Percentiles rank a stretch among this genome's conserved stretches.
Evolutionary conservation across 1,140 invertebrate species (phyloP).

Genomic region (Ceratina calcarata): DNA sequence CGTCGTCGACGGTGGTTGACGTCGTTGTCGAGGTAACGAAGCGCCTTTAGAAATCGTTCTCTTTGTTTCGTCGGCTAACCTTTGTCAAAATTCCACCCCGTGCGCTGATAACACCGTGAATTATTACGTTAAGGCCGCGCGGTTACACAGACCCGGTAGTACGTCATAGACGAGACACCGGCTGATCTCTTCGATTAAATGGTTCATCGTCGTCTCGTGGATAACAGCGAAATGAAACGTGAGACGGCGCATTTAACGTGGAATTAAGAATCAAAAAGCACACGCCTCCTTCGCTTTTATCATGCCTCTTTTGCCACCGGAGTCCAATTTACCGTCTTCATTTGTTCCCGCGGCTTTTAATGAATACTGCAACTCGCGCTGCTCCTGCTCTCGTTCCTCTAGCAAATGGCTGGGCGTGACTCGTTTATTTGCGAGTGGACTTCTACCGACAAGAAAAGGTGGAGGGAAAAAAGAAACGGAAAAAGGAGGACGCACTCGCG

Average conservation of each 20-base stretch:
- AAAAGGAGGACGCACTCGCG: slow-evolving; percentile 28
- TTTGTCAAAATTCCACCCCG: slow-evolving; percentile 58
- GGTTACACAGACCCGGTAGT: neutral
- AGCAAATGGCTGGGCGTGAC: slow-evolving; percentile 63
- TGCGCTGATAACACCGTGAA: slow-evolving; percentile 48
- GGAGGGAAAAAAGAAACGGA: neutral
- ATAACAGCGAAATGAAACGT: slow-evolving; percentile 5
- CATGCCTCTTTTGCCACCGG: neutral
- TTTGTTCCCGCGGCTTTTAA: slow-evolving; percentile 46
- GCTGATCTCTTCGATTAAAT: slow-evolving; percentile 14
- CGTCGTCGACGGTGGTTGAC: slow-evolving; percentile 66
- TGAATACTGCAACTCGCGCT: slow-evolving; percentile 52
- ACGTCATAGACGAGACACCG: neutral
- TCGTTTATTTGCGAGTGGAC: slow-evolving; percentile 57
- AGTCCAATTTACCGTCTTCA: slow-evolving; percentile 44
- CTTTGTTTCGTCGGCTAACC: slow-evolving; percentile 63
- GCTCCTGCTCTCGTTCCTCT: slow-evolving; percentile 47
- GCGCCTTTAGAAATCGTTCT: slow-evolving; percentile 68
- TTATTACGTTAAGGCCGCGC: slow-evolving; percentile 48
- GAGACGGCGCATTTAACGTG: neutral
- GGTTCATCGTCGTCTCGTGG: neutral
- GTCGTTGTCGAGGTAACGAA: slow-evolving; percentile 63
- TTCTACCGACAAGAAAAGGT: slow-evolving; percentile 30
- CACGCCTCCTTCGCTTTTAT: neutral
- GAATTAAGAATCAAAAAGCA: slow-evolving; percentile 32